Percentiles rank a stretch among this genome's conserved stretches.
These are phyloP conservation scores for Scartelaos histophorus DNA, from an alignment of 2,113 vertebrate genomes.

Conservation along the genomic window DNA sequence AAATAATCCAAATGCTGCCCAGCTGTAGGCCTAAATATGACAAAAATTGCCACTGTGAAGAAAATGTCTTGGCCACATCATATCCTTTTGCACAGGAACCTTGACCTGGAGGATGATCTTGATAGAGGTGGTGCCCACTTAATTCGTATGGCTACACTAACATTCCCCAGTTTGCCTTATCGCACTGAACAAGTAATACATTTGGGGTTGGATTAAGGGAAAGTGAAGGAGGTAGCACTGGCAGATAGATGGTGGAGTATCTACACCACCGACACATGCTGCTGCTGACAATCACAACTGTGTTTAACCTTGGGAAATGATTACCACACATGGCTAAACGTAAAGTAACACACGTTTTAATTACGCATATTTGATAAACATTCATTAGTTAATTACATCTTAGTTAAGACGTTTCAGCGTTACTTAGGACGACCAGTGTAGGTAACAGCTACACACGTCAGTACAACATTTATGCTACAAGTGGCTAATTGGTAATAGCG, in stretches of 20 bases:
- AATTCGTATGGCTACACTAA: constrained; percentile 63
- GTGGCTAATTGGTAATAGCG: background rate
- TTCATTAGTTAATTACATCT: too few relatives aligned
- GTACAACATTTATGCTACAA: too few relatives aligned
- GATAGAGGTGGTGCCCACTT: constrained; percentile 61
- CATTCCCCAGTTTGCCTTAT: constrained; percentile 56
- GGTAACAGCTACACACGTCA: too few relatives aligned
- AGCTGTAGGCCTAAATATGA: too few relatives aligned
- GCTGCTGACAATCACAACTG: constrained; percentile 4
- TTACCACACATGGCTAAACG: constrained; percentile 1
- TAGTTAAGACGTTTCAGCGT: background rate
- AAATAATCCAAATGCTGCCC: background rate
- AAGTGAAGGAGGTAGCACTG: constrained; percentile 22
- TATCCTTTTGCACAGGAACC: constrained; percentile 50
- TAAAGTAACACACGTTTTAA: background rate
- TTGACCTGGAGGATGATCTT: constrained; percentile 63
- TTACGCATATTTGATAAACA: background rate
- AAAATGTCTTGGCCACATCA: constrained; percentile 46
- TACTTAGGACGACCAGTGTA: too few relatives aligned
- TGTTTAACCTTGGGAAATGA: constrained; percentile 41
- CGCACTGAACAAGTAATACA: constrained; percentile 60
- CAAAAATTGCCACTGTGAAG: background rate
- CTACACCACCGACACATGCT: constrained; percentile 22
- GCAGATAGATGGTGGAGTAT: constrained; percentile 14
- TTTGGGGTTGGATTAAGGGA: constrained; percentile 63